A percentile compares a stretch with the other conserved stretches of the same genome.
Evolutionary conservation across 1,140 invertebrate species (phyloP).

Genomic region (Eriosoma lanigerum): DNA sequence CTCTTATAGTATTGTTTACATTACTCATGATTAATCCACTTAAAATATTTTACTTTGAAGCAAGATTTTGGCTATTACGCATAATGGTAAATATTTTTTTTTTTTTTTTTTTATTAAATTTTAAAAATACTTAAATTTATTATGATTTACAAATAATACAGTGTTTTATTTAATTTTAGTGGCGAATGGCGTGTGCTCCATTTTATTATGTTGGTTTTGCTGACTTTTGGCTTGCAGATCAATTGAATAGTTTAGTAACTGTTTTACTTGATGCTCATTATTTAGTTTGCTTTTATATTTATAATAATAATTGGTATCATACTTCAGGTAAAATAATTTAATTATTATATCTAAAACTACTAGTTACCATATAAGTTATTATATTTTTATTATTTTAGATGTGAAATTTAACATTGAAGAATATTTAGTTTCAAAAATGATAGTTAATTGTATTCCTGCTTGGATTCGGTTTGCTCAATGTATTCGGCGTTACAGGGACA

Average conservation of each 20-base stretch:
- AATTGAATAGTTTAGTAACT: slow-evolving; percentile 78
- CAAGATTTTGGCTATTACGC: slow-evolving; percentile 65
- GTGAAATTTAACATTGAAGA: slow-evolving; percentile 46
- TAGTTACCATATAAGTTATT: no score
- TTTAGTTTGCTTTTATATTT: slow-evolving; percentile 68
- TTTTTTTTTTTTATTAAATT: neutral
- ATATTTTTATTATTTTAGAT: slow-evolving; percentile 13
- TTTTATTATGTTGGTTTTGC: slow-evolving; percentile 85
- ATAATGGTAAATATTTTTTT: slow-evolving; percentile 58
- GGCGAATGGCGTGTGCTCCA: slow-evolving; percentile 75
- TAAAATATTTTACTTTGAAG: slow-evolving; percentile 75
- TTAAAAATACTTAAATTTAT: no score
- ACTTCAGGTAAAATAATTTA: slow-evolving; percentile 55
- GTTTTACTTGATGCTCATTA: slow-evolving; percentile 81
- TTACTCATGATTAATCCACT: slow-evolving; percentile 80
- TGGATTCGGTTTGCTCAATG: slow-evolving; percentile 89
- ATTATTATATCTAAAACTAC: no score
- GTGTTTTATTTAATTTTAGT: slow-evolving; percentile 57
- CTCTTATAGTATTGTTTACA: slow-evolving; percentile 69
- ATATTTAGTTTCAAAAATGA: slow-evolving; percentile 51
- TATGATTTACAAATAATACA: neutral
- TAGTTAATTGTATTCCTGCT: slow-evolving; percentile 77
- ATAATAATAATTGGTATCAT: slow-evolving; percentile 60
- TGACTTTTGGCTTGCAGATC: slow-evolving; percentile 93
- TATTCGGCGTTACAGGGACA: slow-evolving; percentile 71